Evolutionary conservation across 2,888 invertebrate genomes (phyloP).

Genomic region (Oasisia sp.): DNA sequence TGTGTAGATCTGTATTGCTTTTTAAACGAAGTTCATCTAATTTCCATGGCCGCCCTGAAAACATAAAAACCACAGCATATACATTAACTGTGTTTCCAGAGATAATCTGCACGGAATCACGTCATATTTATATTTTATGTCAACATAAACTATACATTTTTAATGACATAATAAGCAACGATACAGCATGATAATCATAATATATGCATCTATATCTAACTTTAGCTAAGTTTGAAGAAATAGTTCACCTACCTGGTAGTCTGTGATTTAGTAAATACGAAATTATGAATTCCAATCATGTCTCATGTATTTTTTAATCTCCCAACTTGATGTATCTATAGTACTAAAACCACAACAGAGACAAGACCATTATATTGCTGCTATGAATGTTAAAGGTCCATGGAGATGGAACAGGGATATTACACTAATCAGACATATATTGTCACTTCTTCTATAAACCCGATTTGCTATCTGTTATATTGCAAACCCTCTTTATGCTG

Average conservation of each 20-base stretch:
- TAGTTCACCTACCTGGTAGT: not conserved
- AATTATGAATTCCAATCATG: too few relatives aligned
- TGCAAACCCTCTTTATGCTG: too few relatives aligned
- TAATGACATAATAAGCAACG: not conserved
- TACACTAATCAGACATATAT: too few relatives aligned
- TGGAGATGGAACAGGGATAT: too few relatives aligned
- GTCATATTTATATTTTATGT: not conserved
- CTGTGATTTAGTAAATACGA: not conserved
- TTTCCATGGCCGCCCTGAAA: constrained; percentile 82
- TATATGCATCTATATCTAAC: not conserved
- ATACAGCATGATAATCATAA: not conserved
- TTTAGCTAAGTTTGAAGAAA: not conserved
- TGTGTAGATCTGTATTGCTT: constrained; percentile 94
- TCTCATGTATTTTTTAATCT: too few relatives aligned
- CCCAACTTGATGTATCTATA: not conserved
- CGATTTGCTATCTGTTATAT: too few relatives aligned
- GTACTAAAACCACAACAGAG: not conserved
- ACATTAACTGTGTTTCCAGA: not conserved
- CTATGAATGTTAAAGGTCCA: too few relatives aligned
- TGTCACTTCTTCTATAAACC: too few relatives aligned
- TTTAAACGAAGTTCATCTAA: constrained; percentile 91
- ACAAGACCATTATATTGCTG: not conserved
- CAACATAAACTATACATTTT: not conserved
- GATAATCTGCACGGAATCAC: not conserved
- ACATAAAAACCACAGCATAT: constrained; percentile 24